Conservation (phyloP, 2,113 vertebrate species). For the Oryzias melastigma region DNA sequence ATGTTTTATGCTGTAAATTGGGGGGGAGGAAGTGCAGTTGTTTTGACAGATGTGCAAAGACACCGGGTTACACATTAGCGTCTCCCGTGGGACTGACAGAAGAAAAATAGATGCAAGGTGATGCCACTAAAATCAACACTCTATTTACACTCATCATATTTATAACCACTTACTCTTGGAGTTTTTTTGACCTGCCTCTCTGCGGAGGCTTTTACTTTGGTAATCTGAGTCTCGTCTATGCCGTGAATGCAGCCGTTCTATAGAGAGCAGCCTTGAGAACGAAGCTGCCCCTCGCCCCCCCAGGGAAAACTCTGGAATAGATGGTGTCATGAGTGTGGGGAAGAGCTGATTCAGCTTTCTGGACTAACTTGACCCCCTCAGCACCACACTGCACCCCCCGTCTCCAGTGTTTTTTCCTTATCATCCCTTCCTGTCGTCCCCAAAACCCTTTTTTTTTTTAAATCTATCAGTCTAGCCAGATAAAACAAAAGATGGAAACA, state of each 20-base stretch:
- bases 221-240: conserved; percentile 51
- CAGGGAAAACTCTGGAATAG: conserved; percentile 63
- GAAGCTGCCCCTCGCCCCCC: conserved; percentile 25
- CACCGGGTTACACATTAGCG: background rate
- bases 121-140: conserved; percentile 31
- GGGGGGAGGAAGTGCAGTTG: conserved; percentile 12
- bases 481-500: conserved; percentile 21
- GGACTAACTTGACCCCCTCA: conserved; percentile 22
- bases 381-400: background rate
- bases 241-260: conserved; percentile 51
- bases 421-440: conserved; percentile 36
- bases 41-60: conserved; percentile 38
- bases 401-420: conserved; percentile 30
- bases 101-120: conserved; percentile 15
- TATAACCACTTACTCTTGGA: conserved; percentile 3
- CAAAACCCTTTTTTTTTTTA: conserved; percentile 39
- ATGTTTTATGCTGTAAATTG: background rate
- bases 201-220: conserved; percentile 19
- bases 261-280: conserved; percentile 54
- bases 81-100: conserved; percentile 15
- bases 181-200: conserved; percentile 17
- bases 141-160: background rate
- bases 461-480: conserved; percentile 33
- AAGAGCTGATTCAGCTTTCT: conserved; percentile 63
- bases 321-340: conserved; percentile 40